Evolutionary conservation across 2,113 vertebrate genomes (phyloP), one percentile per base, ranked within the genome.

Genomic region (Apteryx mantelli): DNA sequence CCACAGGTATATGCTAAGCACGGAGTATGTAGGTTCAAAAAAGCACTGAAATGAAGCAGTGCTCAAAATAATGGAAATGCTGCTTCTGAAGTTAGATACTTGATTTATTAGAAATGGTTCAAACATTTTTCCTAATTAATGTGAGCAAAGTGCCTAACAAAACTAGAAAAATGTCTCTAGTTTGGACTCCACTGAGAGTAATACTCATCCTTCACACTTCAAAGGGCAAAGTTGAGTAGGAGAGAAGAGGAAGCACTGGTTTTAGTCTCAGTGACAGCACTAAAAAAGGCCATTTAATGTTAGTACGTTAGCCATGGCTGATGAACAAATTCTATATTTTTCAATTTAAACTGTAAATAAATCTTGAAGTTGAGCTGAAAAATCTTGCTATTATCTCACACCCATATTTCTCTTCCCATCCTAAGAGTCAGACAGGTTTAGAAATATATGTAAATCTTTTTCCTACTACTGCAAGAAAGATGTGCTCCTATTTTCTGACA

Each of bases 71-170:
- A 95, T 81, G 79, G 88, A 68, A 93, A 93, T 53, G n/a, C 55
- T 88, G 88, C 85, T 95, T 66, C 94, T 89, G 18, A 94, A 91
- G 87, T 71, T 91, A 88, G 66, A 93, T 82, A 60, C 64, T 83
- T 94, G 91, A 97, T 97, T 95, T 97, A 97, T 97, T 93, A 95
- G 95, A 96, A 97, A 96, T 91, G 93, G 91, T 95, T 97, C 96
- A 97, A 97, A 97, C 93, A 94, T 95, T 96, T 95, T 95, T 97
- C 87, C 93, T 95, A 96, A 95, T 97, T 97, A 97, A 95, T 95
- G 87, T 90, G 89, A 93, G 85, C 89, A 86, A 97, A 96, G 87
- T 95, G 91, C 91, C 94, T 95, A 91, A 94, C 94, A 94, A 95
- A 97, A 93, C 89, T 48, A 86, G 93, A 97, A 88, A 96, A 96